Base-by-base conservation (phyloP, 2,113 vertebrate genomes). In the Crypturellus undulatus region DNA sequence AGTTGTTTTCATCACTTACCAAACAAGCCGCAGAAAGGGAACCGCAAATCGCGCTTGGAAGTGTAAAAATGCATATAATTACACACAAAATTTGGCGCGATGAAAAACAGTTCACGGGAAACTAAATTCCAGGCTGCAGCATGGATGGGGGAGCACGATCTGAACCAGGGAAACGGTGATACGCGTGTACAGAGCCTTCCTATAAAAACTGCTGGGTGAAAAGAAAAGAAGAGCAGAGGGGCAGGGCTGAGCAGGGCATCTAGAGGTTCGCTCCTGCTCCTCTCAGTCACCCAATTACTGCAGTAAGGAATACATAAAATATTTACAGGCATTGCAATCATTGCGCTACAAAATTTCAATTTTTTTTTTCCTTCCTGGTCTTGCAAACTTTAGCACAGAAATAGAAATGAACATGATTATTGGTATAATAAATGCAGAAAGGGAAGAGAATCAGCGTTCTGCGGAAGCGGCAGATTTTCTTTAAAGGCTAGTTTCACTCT, bases 371-470 rank as follows among this genome's bases (percentile, higher is more conserved):
- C 64, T 69, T 68, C 38, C 43, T 36, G 6, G 21, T 64, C 69
- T 90, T 80, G 42, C 34, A 65, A 90, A 43, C 51, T 84, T 90
- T 72, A 90, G 30, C 47, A 76, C 24, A 88, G 47, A 79, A 95
- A 85, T 0, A 70, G 68, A 92, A 93, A 91, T 16, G 4, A 91
- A 71, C 0, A 2, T 18, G n/a, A 40, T 16, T 86, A 62, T 71
- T 84, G 51, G 73, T 94, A 79, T 72, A 90, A 85, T 19, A 92
- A 95, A 93, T 79, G 65, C 83, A 17, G 5, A 88, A 69, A 86
- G 82, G 42, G 36, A 83, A 68, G 32, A 60, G 79, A 75, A 93
- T 5, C 8, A 2, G 34, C 36, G n/a, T 17, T 88, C 19, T 4
- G 60, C 2, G 3, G 71, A 91, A 90, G 60, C 1, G 25, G 32